Evolutionary conservation across 2,888 invertebrate species (phyloP).

Genomic region (Apeira syringaria): DNA sequence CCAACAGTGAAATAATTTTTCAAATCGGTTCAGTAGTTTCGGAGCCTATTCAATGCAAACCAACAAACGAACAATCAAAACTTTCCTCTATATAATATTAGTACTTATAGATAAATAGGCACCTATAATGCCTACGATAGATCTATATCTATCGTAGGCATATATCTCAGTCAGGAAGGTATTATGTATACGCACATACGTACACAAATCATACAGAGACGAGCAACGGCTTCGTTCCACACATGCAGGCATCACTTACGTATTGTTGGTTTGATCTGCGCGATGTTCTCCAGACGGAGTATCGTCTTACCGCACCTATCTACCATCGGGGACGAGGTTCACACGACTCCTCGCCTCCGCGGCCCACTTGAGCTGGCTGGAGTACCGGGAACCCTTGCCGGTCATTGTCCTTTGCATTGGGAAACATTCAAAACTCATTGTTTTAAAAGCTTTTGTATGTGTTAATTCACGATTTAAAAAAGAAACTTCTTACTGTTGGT

Average conservation of each 20-base stretch:
- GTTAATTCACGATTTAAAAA: too few species aligned
- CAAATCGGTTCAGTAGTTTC: too few species aligned
- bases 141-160: too few species aligned
- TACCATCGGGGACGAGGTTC: constrained; percentile 54
- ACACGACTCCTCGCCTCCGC: constrained; percentile 58
- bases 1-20: too few species aligned
- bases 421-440: not conserved
- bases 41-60: too few species aligned
- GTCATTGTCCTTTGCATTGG: constrained; percentile 26
- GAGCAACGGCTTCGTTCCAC: constrained; percentile 59
- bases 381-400: constrained; percentile 24
- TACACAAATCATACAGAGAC: constrained; percentile 25
- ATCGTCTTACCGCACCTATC: constrained; percentile 65
- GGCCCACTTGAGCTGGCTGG: constrained; percentile 44
- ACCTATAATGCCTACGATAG: too few species aligned
- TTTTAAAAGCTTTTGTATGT: not conserved
- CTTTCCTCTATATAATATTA: too few species aligned
- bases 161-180: too few species aligned
- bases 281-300: constrained; percentile 74
- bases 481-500: too few species aligned
- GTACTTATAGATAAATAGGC: too few species aligned
- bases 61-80: too few species aligned
- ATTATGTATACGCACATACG: not conserved
- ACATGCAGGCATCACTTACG: constrained; percentile 55
- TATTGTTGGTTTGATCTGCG: constrained; percentile 41